phyloP scores from a whole-genome alignment of 2,888 invertebrate genomes.

The Keiferia lycopersicella region DNA sequence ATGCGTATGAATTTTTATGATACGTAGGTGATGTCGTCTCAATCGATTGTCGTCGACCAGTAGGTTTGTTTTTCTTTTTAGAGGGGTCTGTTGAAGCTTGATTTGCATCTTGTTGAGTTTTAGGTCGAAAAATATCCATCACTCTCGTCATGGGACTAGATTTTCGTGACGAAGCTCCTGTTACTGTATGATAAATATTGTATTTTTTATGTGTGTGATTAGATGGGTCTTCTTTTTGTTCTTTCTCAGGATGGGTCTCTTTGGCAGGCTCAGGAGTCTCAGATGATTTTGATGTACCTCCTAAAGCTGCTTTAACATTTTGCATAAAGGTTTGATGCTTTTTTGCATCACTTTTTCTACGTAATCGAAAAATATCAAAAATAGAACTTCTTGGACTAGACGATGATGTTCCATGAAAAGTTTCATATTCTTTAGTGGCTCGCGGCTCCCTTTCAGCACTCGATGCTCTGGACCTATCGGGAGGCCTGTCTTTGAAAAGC shows the following conservation, averaged over 20 bases:
- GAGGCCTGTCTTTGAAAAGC: slow-evolving; percentile 68
- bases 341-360: slow-evolving; percentile 75
- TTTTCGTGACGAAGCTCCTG: slow-evolving; percentile 72
- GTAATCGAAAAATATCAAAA: slow-evolving; percentile 76
- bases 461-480: slow-evolving; percentile 63
- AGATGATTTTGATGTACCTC: slow-evolving; percentile 53
- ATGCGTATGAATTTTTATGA: slow-evolving; percentile 76
- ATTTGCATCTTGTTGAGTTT: slow-evolving; percentile 62
- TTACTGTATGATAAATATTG: slow-evolving; percentile 78
- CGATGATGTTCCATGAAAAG: slow-evolving; percentile 75
- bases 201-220: slow-evolving; percentile 76
- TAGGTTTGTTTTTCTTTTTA: slow-evolving; percentile 69
- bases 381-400: slow-evolving; percentile 76
- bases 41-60: slow-evolving; percentile 66
- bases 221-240: slow-evolving; percentile 52
- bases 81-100: slow-evolving; percentile 54
- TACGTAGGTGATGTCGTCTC: slow-evolving; percentile 76
- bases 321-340: slow-evolving; percentile 62
- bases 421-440: slow-evolving; percentile 71
- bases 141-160: slow-evolving; percentile 76
- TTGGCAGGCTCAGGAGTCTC: slow-evolving; percentile 63
- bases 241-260: no score
- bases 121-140: slow-evolving; percentile 75
- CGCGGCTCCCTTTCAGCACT: slow-evolving; percentile 67
- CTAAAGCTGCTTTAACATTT: slow-evolving; percentile 51